Base-by-base conservation (phyloP, 2,113 vertebrate species). In the Leptobrachium ailaonicum region DNA sequence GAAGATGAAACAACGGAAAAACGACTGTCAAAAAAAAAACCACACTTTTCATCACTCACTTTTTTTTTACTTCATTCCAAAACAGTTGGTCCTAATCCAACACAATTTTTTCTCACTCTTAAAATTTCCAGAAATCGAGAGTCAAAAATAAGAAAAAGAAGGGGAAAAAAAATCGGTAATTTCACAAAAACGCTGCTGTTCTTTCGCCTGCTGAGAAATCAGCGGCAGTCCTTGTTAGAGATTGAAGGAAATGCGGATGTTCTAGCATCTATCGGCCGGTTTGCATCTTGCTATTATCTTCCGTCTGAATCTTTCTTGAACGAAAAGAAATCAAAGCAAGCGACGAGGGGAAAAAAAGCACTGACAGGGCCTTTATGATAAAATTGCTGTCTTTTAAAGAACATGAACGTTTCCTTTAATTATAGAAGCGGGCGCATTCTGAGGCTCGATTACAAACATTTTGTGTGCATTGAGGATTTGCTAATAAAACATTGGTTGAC, bases 291-390 rank as follows among this genome's bases (percentile, higher is more conserved):
- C 68, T 63, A 50, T 78, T 71, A 54, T 78, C 67, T 78, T 62
- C 68, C 41, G 2, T 50, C 53, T 70, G 76, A 70, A 63, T 78
- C 76, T 62, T 71, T 78, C 67, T 50, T 78, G 66, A 60, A 41
- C 47, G 67, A 78, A 78, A 71, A 60, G 42, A 78, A 71, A 62
- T 71, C 76, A 78, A 78, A 71, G 76, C 42, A 50, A 71, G 54
- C 41, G n/a, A 41, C 14, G 47, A 58, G 41, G 8, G 20, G 20
- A 67, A 47, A 68, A 47, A 76, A 67, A 47, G 40, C 32, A 14
- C 47, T 5, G 47, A 50, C 47, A 50, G 47, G 4, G 4, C 47
- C 47, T 8, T n/a, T 32, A 69, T 42, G 41, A 77, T 77, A 60
- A 60, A 77, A 40, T 60, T 53, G 41, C n/a, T 62, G n/a, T 45